Percentiles rank a stretch among this genome's conserved stretches.
Conservation (phyloP, 2,888 invertebrate genomes). For the Perizoma flavofasciatum region DNA sequence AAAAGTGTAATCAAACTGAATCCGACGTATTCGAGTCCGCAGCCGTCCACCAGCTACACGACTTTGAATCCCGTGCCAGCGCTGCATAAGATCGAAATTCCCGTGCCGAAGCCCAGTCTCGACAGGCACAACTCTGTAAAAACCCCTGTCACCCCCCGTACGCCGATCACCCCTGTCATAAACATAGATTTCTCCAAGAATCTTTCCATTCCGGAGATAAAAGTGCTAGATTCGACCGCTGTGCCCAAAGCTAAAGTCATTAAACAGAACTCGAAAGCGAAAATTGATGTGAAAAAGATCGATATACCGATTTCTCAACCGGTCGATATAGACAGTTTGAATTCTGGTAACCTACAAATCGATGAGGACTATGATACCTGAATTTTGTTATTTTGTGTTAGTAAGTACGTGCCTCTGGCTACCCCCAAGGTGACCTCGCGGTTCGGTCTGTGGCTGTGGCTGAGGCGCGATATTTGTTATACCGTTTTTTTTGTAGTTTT, state of each 20-base stretch:
- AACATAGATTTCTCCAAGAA: conserved; percentile 77
- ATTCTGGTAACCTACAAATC: conserved; percentile 74
- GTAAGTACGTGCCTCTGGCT: no score
- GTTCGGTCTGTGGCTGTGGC: conserved; percentile 44
- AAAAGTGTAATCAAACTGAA: conserved; percentile 71
- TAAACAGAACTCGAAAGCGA: conserved; percentile 65
- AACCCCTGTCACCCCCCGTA: conserved; percentile 45
- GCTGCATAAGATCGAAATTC: conserved; percentile 50
- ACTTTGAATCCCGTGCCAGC: conserved; percentile 51
- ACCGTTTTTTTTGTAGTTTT: conserved; percentile 32
- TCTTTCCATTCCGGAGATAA: conserved; percentile 68
- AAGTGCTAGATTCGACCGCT: conserved; percentile 62
- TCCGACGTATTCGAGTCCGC: conserved; percentile 69
- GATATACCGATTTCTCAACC: conserved; percentile 46
- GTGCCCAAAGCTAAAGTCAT: conserved; percentile 49
- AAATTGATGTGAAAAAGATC: conserved; percentile 57
- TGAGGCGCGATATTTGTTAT: conserved; percentile 49
- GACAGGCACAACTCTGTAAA: conserved; percentile 35
- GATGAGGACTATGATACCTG: conserved; percentile 83
- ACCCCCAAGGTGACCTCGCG: no score
- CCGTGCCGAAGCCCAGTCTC: conserved; percentile 50
- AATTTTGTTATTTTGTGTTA: conserved; percentile 45
- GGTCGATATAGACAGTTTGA: conserved; percentile 66
- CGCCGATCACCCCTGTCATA: conserved; percentile 65
- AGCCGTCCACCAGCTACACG: conserved; percentile 71